phyloP scores from a whole-genome alignment of 2,113 vertebrate species.

The Planiliza haematocheilus region DNA sequence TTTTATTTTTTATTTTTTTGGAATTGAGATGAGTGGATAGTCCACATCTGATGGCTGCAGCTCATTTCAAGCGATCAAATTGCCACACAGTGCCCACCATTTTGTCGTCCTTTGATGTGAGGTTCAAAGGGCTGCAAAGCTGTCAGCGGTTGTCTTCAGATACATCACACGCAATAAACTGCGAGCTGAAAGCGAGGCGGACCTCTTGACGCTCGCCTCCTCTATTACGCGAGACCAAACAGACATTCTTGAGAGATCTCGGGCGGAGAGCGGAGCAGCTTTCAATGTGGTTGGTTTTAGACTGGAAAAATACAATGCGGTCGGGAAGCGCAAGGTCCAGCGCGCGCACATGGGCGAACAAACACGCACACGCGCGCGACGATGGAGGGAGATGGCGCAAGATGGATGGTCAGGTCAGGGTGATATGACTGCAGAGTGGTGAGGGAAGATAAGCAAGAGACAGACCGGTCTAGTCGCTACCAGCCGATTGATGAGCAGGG shows the following conservation, averaged over 20 bases:
- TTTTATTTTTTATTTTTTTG: constrained; percentile 12
- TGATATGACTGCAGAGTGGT: constrained; percentile 73
- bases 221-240: constrained; percentile 50
- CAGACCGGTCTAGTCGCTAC: constrained; percentile 50
- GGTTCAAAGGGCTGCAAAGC: constrained; percentile 67
- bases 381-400: constrained; percentile 52
- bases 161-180: constrained; percentile 65
- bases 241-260: constrained; percentile 23
- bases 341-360: constrained; percentile 32
- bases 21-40: constrained; percentile 38
- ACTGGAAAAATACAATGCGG: constrained; percentile 24
- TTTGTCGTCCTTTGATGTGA: constrained; percentile 69
- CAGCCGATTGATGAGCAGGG: constrained; percentile 48
- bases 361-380: background rate
- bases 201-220: constrained; percentile 45
- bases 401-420: constrained; percentile 75
- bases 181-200: constrained; percentile 40
- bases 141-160: constrained; percentile 68
- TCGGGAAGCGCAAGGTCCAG: constrained; percentile 61
- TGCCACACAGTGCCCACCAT: constrained; percentile 50
- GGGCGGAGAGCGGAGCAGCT: constrained; percentile 10
- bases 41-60: constrained; percentile 38
- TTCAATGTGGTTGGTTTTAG: constrained; percentile 8
- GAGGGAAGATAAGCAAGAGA: constrained; percentile 75
- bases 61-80: constrained; percentile 57